These are phyloP conservation scores for Drosophila barbarae DNA, from an alignment of 2,888 invertebrate genomes.

Conservation along the genomic window DNA sequence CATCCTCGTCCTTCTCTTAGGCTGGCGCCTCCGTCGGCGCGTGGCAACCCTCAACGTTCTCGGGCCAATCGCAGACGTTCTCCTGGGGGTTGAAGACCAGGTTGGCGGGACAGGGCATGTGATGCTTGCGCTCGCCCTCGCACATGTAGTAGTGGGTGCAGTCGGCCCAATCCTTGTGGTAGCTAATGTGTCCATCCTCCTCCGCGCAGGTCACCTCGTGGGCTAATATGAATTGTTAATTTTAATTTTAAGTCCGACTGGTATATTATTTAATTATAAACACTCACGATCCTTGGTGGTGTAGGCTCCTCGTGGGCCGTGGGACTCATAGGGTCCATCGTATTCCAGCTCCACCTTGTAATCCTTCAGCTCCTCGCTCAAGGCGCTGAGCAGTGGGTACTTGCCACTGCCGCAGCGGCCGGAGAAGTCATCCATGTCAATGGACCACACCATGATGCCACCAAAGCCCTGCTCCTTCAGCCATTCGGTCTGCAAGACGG, in stretches of 20 bases:
- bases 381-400: conserved; percentile 92
- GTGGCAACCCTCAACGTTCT: conserved; percentile 93
- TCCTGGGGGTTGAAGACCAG: conserved; percentile 95
- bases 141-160: conserved; percentile 98
- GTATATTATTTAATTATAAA: background rate
- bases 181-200: conserved; percentile 96
- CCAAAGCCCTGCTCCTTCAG: conserved; percentile 95
- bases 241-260: too few species aligned
- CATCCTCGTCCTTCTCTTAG: conserved; percentile 44
- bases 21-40: conserved; percentile 85
- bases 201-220: conserved; percentile 94
- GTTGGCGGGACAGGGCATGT: conserved; percentile 96
- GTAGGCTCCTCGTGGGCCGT: conserved; percentile 85
- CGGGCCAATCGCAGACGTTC: conserved; percentile 97
- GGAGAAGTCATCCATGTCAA: conserved; percentile 96
- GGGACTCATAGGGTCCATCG: conserved; percentile 91
- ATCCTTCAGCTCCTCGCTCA: conserved; percentile 90
- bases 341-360: conserved; percentile 91
- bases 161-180: conserved; percentile 93
- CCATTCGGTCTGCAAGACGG: conserved; percentile 89
- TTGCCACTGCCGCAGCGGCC: conserved; percentile 94
- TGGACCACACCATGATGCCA: conserved; percentile 98
- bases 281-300: conserved; percentile 94
- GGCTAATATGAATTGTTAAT: conserved; percentile 81
- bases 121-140: conserved; percentile 95